phyloP scores from a whole-genome alignment of 2,888 invertebrate genomes.

The Dendrolimus pini region DNA sequence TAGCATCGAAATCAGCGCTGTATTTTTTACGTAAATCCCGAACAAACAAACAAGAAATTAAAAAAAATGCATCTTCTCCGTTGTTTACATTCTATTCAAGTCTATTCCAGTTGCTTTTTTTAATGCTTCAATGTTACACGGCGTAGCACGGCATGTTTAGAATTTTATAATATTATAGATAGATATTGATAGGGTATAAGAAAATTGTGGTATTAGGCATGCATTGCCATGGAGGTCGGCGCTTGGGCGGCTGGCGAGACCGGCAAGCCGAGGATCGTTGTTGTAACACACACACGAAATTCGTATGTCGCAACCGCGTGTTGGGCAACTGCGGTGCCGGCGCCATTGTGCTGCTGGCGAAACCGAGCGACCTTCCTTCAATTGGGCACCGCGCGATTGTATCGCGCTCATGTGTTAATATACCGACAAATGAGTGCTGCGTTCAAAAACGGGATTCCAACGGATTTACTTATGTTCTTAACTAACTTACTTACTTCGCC shows the following conservation, averaged over 20 bases:
- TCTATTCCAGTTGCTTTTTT: no score
- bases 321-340: slow-evolving; percentile 59
- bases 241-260: slow-evolving; percentile 21
- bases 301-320: slow-evolving; percentile 65
- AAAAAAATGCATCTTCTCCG: no score
- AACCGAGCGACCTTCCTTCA: slow-evolving; percentile 67
- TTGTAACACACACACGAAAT: slow-evolving; percentile 69
- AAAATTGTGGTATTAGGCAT: slow-evolving; percentile 12
- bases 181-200: no score
- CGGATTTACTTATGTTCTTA: no score
- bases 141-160: no score
- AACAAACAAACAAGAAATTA: no score
- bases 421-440: neutral
- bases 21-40: no score
- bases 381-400: slow-evolving; percentile 64
- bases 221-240: slow-evolving; percentile 10
- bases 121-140: no score
- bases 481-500: no score
- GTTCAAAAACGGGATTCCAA: neutral
- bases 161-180: no score
- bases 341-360: slow-evolving; percentile 70
- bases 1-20: no score
- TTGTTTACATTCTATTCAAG: no score
- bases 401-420: slow-evolving; percentile 5
- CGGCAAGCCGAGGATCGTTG: slow-evolving; percentile 32